Base-by-base conservation (phyloP, 2,113 vertebrate species). In the Pongo pygmaeus region DNA sequence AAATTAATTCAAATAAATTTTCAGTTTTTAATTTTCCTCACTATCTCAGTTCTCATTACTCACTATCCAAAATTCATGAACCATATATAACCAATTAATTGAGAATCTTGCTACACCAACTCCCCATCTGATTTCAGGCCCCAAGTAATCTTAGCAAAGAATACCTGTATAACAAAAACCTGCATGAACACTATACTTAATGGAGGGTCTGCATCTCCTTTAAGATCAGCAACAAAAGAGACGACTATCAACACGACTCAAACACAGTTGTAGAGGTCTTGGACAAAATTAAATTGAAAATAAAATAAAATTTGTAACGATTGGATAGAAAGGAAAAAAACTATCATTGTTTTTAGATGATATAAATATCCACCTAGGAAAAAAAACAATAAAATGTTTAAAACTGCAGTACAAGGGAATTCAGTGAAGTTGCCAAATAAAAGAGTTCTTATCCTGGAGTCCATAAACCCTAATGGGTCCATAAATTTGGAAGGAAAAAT, bases 1-100 rank as follows among this genome's bases (percentile, higher is more conserved):
- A 83, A 94, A 94, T n/a, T n/a, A 48, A 84, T 52, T 72, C 50
- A 70, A 92, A 96, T 38, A 72, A 38, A 23, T 43, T 78, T 91
- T 91, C 52, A 91, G 32, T 77, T 94, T 94, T 86, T 17, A 85
- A 52, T 93, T 78, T 92, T 83, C 70, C 23, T 91, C 3, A 59
- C 69, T 84, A n/a, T 48, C 46, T 77, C 35, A 43, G 57, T 18
- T 96, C 25, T 92, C 69, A 78, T n/a, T 50, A 80, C 3, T 91
- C 30, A 57, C 40, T 61, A 90, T 40, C 38, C 81, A 91, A 86
- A 94, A 91, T 23, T 87, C 32, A 91, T 88, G 50, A 87, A 57
- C 25, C 20, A 77, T 46, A 69, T 78, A 72, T 55, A 92, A 72
- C 52, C 70, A 89, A 67, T 80, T 75, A 86, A 90, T 12, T 81